Evolutionary conservation across 2,113 vertebrate genomes (phyloP).

Genomic region (Coturnix japonica): DNA sequence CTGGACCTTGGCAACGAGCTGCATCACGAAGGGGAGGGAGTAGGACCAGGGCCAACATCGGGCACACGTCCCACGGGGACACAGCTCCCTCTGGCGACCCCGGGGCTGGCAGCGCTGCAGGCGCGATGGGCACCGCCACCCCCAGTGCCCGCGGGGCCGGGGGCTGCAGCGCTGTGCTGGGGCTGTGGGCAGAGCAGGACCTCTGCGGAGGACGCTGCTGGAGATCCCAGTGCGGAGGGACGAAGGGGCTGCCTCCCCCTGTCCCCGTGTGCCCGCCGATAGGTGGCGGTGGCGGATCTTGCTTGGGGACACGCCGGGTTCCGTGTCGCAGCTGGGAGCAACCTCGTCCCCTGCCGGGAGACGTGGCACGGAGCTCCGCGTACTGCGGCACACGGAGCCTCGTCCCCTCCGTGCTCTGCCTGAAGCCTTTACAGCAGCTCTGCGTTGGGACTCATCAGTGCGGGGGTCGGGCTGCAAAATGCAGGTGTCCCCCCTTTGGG

Average conservation of each 20-base stretch:
- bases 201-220: fast-evolving
- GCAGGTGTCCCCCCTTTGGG: fast-evolving
- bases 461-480: not conserved
- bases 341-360: not conserved
- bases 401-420: not conserved
- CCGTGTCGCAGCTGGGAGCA: not conserved
- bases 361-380: not conserved
- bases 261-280: conserved; percentile 4
- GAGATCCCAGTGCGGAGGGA: not conserved
- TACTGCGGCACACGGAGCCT: not conserved
- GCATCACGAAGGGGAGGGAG: not conserved
- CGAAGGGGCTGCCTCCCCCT: not conserved
- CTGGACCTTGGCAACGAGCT: not conserved
- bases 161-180: not conserved
- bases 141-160: not conserved
- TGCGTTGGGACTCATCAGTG: fast-evolving
- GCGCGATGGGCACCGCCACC: fast-evolving
- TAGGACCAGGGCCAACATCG: not conserved
- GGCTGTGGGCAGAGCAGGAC: not conserved
- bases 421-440: fast-evolving
- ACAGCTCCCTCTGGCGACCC: conserved; percentile 31
- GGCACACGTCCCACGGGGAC: fast-evolving
- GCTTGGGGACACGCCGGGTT: not conserved
- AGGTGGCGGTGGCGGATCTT: conserved; percentile 63
- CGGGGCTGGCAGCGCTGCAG: not conserved